Base-by-base conservation (phyloP, 2,888 invertebrate species). In the Phyllotreta cruciferae region DNA sequence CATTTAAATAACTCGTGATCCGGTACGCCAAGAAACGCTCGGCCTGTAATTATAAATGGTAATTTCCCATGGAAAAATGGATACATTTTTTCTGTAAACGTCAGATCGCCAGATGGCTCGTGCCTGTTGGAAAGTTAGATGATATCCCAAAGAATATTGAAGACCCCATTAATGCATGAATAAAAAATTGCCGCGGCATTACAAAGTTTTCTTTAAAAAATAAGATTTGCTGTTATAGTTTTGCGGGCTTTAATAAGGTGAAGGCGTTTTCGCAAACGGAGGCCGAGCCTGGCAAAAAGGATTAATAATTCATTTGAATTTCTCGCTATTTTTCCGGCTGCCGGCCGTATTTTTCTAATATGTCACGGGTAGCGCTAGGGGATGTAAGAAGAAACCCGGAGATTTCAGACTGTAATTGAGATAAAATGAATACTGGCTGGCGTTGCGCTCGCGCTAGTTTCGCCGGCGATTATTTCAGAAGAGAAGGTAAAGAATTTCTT, bases 41-140 rank as follows among this genome's bases (percentile, higher is more conserved):
- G 44, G 24, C 14, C 56, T 38, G 57, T 57, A 62, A 62, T 62
- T 62, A 62, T 62, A 62, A 62, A 62, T 62, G 62, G 56, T 57
- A 62, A 62, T 62, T 57, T 35, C 11, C 39, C 24, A 53, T 35
- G 35, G 35, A 49, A 49, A 49, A 49, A 49, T 35, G 11, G 35
- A 49, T 49, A 49, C 34, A 24, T 24, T 24, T 49, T 49, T 47
- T 47, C 14, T 49, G 49, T 49, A 49, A 49, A 49, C 49, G 49
- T 35, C 49, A 35, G 35, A 9, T 35, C 42, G 62, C 53, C 56
- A 53, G 53, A 62, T 45, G 62, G 62, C 38, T 62, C 52, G 57
- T 47, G 57, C 45, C 56, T 57, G 53, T 57, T 57, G 52, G 53
- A 49, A 35, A 10, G 11, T 4, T 36, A 49, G 49, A 34, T 49